These are phyloP conservation scores for Glyphotaelius pellucidus DNA, from an alignment of 2,888 invertebrate species.

Conservation along the genomic window DNA sequence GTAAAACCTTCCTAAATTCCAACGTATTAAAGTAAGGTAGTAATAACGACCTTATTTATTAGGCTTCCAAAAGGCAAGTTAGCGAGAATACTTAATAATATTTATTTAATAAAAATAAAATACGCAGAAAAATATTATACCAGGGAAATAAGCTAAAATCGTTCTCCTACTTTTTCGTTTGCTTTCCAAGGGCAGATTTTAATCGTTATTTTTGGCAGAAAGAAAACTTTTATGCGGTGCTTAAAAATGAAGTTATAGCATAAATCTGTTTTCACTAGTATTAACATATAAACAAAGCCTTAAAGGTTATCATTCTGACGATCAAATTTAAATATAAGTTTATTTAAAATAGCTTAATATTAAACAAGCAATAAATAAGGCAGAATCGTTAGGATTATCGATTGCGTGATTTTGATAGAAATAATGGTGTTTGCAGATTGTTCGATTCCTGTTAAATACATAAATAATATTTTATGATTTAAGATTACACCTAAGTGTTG, in stretches of 20 bases:
- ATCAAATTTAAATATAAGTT: background rate
- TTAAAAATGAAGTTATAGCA: background rate
- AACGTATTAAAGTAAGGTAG: too few species aligned
- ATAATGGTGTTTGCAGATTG: background rate
- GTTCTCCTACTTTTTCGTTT: background rate
- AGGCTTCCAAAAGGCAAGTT: too few species aligned
- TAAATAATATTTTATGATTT: background rate
- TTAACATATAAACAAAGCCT: background rate
- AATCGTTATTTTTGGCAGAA: background rate
- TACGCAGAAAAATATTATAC: background rate
- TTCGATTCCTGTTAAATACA: background rate
- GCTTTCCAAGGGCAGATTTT: background rate
- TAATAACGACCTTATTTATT: too few species aligned
- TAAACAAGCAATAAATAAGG: background rate
- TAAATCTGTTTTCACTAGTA: background rate
- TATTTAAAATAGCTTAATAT: slow-evolving; percentile 2
- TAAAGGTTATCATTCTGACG: background rate
- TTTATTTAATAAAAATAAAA: too few species aligned
- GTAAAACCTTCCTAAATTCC: background rate
- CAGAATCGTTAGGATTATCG: background rate
- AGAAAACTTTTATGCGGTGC: background rate
- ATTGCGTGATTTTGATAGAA: background rate
- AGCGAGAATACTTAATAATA: too few species aligned
- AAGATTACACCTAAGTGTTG: background rate
- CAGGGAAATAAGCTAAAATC: background rate